A percentile compares a stretch with the other conserved stretches of the same genome.
These are phyloP conservation scores for Trachops cirrhosus DNA, from an alignment of 2,797 vertebrate genomes.

Conservation along the genomic window DNA sequence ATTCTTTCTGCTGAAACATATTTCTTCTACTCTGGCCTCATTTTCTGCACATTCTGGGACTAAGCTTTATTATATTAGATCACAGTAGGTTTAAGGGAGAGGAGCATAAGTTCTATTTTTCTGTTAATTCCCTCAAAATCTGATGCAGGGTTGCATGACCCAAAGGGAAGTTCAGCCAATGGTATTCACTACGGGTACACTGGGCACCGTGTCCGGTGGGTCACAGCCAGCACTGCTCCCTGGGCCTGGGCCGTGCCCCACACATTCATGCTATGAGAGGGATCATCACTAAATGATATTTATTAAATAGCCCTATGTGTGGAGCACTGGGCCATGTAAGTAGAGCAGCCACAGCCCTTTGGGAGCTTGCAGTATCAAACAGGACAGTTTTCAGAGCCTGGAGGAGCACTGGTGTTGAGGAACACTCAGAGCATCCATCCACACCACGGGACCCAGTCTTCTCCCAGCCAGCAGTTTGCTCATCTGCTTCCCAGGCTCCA, in stretches of 20 bases:
- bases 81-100: not conserved
- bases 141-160: too few relatives aligned
- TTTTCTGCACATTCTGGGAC: conserved; percentile 2
- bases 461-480: not conserved
- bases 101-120: not conserved
- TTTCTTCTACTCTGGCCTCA: not conserved
- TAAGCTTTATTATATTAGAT: not conserved
- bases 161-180: not conserved
- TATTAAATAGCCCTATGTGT: not conserved
- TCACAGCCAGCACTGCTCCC: not conserved
- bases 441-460: not conserved
- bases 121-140: not conserved
- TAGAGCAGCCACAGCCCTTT: not conserved
- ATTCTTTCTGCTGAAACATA: not conserved
- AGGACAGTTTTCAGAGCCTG: not conserved
- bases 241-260: not conserved
- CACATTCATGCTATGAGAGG: not conserved
- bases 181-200: not conserved
- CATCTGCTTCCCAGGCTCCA: not conserved
- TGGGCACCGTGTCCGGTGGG: not conserved
- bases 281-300: conserved; percentile 1
- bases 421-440: conserved; percentile 37
- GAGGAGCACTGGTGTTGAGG: not conserved
- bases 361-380: conserved; percentile 48
- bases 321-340: not conserved